Base-by-base conservation (phyloP, 2,888 invertebrate genomes). In the Cepaea hortensis region DNA sequence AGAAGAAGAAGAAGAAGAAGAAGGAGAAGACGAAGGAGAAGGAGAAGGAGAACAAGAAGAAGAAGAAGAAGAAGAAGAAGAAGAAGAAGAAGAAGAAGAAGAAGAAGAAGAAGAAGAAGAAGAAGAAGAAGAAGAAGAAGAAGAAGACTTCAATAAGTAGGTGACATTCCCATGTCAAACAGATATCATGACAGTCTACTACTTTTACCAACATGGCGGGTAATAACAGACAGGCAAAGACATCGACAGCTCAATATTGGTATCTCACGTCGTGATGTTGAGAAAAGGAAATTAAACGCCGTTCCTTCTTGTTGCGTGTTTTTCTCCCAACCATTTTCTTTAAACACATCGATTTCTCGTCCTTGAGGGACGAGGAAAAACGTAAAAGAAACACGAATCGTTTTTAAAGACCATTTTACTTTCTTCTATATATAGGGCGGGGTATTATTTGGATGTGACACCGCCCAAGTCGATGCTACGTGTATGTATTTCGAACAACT, bases 241-340 rank as follows among this genome's bases (percentile, higher is more conserved):
- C 7, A 9, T n/a, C 9, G 7, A 7, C 72, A 72, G 20, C 9
- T 23, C 72, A 23, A 7, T 23, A 23, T 72, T 73, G 73, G 46
- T 73, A 35, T 46, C 35, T 3, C 55, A 50, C 75, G 50, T 75
- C 50, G 13, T 11, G 18, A 46, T 75, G 48, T 75, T 48, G 18
- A 75, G 75, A 48, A 75, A 48, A 7, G 75, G 75, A 75, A 75
- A 75, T 75, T 75, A 48, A 75, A 75, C 46, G 13, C 18, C 48
- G 75, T 75, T 75, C 48, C 46, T 13, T 48, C 50, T 20, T 48
- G 55, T 48, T 75, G 13, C 20, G 48, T 50, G 48, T 13, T 13
- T n/a, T 50, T 75, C 50, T 50, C 48, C 15, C 18, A 13, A 48
- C 15, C 75, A 13, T 46, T 48, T 75, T 75, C 1, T 50, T 23